These are phyloP conservation scores for Limnephilus auricula DNA, from an alignment of 2,888 invertebrate genomes.

Conservation along the genomic window DNA sequence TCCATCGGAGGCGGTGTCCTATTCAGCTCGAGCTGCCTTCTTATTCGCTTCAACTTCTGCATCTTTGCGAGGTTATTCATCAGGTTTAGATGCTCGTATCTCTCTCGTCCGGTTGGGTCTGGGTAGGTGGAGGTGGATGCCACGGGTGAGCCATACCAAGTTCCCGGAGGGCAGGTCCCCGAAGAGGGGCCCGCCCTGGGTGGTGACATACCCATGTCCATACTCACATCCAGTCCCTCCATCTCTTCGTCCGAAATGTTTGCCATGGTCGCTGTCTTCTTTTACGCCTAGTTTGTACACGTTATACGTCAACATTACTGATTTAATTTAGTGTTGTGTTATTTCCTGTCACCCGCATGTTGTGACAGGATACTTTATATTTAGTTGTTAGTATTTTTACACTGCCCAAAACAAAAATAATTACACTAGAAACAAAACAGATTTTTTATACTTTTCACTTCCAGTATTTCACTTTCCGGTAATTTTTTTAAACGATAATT, in stretches of 20 bases:
- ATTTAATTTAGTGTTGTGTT: neutral
- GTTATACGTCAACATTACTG: neutral
- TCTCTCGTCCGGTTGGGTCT: neutral
- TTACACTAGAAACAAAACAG: neutral
- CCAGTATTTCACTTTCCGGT: neutral
- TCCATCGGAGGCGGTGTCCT: slow-evolving; percentile 11
- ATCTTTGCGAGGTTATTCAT: neutral
- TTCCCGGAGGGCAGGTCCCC: neutral
- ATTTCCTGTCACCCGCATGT: neutral
- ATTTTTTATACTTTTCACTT: neutral
- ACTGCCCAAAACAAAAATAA: neutral
- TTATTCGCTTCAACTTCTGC: neutral
- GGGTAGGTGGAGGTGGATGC: neutral
- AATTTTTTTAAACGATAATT: neutral
- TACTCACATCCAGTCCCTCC: neutral
- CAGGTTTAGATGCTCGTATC: neutral
- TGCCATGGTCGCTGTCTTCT: neutral
- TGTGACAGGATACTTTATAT: neutral
- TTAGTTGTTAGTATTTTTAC: neutral
- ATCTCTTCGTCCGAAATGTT: neutral
- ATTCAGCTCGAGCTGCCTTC: slow-evolving; percentile 10
- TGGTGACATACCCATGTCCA: neutral
- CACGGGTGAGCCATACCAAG: neutral
- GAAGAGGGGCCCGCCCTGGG: neutral
- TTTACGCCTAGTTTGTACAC: neutral